A percentile compares a stretch with the other conserved stretches of the same genome.
These are phyloP conservation scores for Aphaenogaster floridana DNA, from an alignment of 1,140 invertebrate species.

Conservation along the genomic window DNA sequence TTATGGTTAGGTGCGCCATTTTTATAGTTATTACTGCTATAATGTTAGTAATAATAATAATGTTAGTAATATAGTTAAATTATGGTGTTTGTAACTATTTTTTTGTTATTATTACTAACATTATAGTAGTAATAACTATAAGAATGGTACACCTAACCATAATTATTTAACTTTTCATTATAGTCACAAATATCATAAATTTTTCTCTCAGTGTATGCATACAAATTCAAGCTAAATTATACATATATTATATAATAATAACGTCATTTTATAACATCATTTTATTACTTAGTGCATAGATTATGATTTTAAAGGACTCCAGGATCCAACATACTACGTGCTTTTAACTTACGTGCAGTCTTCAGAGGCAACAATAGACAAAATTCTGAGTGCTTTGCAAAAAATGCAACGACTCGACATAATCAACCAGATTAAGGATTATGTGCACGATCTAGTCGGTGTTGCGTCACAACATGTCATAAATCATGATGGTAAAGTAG, in stretches of 20 bases:
- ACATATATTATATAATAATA: constrained; percentile 14
- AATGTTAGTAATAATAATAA: too few species aligned
- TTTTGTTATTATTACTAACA: too few species aligned
- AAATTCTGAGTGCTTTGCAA: constrained; percentile 75
- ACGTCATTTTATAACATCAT: neutral
- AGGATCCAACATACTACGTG: constrained; percentile 83
- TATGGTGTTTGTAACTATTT: too few species aligned
- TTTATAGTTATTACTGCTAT: too few species aligned
- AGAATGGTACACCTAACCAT: too few species aligned
- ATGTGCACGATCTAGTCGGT: constrained; percentile 71
- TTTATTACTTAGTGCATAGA: constrained; percentile 77
- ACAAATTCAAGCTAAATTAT: neutral
- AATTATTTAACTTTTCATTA: too few species aligned
- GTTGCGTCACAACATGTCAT: constrained; percentile 34
- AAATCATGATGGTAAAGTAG: constrained; percentile 36
- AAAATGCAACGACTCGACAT: constrained; percentile 79
- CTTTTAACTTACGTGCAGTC: constrained; percentile 79
- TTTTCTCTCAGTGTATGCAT: neutral
- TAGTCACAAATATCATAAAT: too few species aligned
- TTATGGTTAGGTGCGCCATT: too few species aligned
- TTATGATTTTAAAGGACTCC: constrained; percentile 80
- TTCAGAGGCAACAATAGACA: constrained; percentile 78
- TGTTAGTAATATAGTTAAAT: too few species aligned
- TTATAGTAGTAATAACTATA: too few species aligned
- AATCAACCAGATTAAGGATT: constrained; percentile 77